Evolutionary conservation across 2,797 vertebrate genomes (phyloP).

Genomic region (Oophaga sylvatica): DNA sequence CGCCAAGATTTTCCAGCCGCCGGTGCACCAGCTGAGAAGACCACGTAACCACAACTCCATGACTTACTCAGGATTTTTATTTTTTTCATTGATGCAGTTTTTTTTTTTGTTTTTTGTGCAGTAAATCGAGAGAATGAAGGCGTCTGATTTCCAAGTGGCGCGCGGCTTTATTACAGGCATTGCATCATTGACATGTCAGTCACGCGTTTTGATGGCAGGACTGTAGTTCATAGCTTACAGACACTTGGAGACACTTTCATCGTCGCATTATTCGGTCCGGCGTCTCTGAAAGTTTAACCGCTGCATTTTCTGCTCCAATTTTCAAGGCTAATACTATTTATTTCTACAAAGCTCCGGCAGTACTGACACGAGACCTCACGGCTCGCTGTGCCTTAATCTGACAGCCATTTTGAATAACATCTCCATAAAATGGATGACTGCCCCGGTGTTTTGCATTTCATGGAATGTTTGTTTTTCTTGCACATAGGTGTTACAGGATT

Average conservation of each 20-base stretch:
- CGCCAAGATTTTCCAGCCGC: not conserved
- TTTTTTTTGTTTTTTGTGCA: conserved; percentile 5
- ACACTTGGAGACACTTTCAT: conserved; percentile 19
- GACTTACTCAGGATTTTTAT: not conserved
- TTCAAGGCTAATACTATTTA: conserved; percentile 30
- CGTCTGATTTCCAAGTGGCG: not conserved
- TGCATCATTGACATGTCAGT: conserved; percentile 32
- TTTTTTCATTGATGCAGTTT: not conserved
- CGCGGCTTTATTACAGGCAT: conserved; percentile 1
- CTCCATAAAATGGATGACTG: conserved; percentile 24
- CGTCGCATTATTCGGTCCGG: conserved; percentile 19
- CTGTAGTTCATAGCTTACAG: conserved; percentile 21
- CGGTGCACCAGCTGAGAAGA: not conserved
- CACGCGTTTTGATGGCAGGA: conserved; percentile 14
- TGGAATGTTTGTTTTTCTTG: not conserved
- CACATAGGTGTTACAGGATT: not conserved
- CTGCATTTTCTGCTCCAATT: conserved; percentile 32
- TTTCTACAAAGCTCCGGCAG: conserved; percentile 8
- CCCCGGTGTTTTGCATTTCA: not conserved
- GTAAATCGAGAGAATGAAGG: not conserved
- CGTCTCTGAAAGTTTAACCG: conserved; percentile 17
- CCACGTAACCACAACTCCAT: not conserved
- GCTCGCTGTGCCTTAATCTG: not conserved
- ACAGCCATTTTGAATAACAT: conserved; percentile 27
- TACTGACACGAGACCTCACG: not conserved